Evolutionary conservation across 2,888 invertebrate genomes (phyloP), one percentile per base, ranked within the genome.

Genomic region (Idaea straminata): DNA sequence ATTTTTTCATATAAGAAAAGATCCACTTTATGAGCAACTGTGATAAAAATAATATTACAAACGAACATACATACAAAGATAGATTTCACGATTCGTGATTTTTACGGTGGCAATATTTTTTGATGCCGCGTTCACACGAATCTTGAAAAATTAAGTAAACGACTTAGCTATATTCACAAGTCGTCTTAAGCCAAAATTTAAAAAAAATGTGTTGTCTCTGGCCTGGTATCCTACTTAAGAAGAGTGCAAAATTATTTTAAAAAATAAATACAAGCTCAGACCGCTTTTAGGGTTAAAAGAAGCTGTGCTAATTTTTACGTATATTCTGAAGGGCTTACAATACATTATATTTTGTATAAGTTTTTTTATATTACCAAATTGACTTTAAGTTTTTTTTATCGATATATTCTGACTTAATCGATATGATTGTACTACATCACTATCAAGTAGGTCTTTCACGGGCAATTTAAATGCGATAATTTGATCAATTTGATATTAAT

Each of bases 241-340:
- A 47, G 47, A 74, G 74, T 67, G 73, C 74, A 64, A 78, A 77
- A 73, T 75, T 80, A 69, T 72, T 69, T 64, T 66, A 72, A 68
- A 67, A 68, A 67, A 72, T 75, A 73, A 65, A 47, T 10, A 7
- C 70, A 72, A 70, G 76, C 81, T 79, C 78, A 74, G 69, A 77
- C 66, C 73, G 84, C 83, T 83, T 84, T 64, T 74, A 72, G 65
- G 71, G 69, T 64, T 66, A 47, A 47, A 47, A 47, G 70, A 74
- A 76, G 69, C 74, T 69, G 74, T 70, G 74, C 78, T 83, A 82
- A 81, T 80, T 78, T 66, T 76, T 1, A 47, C 47, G 47, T 80
- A 76, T 73, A 74, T 72, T 77, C 71, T 67, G 70, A 62, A 66
- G 69, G 69, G 70, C 71, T 70, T 35, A 59, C 59, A 61, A 62